Conservation (phyloP, 23 tunicate genomes). For the Diplosoma virens region DNA sequence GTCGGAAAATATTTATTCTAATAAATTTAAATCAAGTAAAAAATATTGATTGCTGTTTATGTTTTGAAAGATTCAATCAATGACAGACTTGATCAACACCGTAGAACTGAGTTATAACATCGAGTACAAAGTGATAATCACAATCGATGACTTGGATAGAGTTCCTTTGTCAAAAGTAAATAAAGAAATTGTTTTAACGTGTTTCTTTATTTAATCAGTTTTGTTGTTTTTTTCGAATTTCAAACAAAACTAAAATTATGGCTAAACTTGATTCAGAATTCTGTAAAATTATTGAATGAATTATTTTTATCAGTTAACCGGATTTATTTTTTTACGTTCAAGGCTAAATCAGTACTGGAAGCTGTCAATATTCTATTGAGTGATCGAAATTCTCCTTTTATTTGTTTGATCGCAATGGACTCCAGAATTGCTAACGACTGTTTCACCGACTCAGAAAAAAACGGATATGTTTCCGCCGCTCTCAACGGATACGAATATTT, state of each 20-base stretch:
- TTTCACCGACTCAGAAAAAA: conserved; percentile 46
- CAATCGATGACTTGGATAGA: conserved; percentile 85
- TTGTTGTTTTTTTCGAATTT: too few species aligned
- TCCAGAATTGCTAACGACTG: conserved; percentile 76
- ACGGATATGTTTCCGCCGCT: conserved; percentile 19
- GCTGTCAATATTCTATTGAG: conserved; percentile 82
- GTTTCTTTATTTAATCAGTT: too few species aligned
- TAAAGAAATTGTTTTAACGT: too few species aligned
- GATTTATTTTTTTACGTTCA: too few species aligned
- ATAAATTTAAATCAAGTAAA: too few species aligned
- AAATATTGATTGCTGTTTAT: too few species aligned
- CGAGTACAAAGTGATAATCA: conserved; percentile 71
- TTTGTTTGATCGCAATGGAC: conserved; percentile 83
- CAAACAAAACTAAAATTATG: too few species aligned
- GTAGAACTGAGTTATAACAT: conserved; percentile 39
- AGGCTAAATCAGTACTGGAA: conserved; percentile 84
- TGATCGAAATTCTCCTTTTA: conserved; percentile 68
- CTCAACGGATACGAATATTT: conserved; percentile 81
- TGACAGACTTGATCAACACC: conserved; percentile 50
- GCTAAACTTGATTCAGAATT: too few species aligned
- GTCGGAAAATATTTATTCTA: too few species aligned
- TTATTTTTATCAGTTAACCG: too few species aligned
- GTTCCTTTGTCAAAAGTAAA: conserved; percentile 60
- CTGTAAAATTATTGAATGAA: too few species aligned
- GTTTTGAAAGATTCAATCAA: conserved; percentile 61